phyloP scores from a whole-genome alignment of 2,113 vertebrate genomes.

The Crotalus viridis region DNA sequence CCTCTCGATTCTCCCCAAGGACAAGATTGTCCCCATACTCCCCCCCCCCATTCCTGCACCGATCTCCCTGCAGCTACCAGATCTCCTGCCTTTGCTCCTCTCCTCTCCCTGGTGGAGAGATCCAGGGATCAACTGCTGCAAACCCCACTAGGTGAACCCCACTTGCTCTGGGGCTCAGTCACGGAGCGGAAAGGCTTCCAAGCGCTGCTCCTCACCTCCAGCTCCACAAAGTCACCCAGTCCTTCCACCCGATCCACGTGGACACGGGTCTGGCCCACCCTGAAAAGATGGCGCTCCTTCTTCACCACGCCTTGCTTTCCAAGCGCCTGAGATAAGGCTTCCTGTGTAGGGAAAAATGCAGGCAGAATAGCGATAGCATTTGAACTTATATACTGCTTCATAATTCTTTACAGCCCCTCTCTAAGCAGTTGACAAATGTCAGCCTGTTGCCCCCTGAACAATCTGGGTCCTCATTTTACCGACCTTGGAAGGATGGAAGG shows the following conservation, averaged over 20 bases:
- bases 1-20: too few species aligned
- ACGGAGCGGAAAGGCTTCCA: neutral
- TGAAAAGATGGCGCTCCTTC: conserved; percentile 76
- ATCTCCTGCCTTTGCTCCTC: too few species aligned
- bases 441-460: too few species aligned
- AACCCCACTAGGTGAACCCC: too few species aligned
- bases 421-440: too few species aligned
- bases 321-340: conserved; percentile 70
- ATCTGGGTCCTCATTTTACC: too few species aligned
- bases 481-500: too few species aligned
- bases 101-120: neutral
- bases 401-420: too few species aligned
- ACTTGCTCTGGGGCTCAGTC: too few species aligned
- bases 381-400: too few species aligned
- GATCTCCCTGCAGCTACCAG: neutral
- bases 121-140: neutral
- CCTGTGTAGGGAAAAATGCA: conserved; percentile 19
- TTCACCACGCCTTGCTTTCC: conserved; percentile 76
- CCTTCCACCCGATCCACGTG: conserved; percentile 80
- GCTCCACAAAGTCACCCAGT: conserved; percentile 82
- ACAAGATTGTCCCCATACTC: neutral
- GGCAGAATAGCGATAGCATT: too few species aligned
- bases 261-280: conserved; percentile 82
- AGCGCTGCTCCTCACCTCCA: conserved; percentile 70
- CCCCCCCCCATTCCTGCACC: too few species aligned